Base-by-base conservation (phyloP, 35 echinoderm and acorn worm genomes). In the Ptychodera flava region DNA sequence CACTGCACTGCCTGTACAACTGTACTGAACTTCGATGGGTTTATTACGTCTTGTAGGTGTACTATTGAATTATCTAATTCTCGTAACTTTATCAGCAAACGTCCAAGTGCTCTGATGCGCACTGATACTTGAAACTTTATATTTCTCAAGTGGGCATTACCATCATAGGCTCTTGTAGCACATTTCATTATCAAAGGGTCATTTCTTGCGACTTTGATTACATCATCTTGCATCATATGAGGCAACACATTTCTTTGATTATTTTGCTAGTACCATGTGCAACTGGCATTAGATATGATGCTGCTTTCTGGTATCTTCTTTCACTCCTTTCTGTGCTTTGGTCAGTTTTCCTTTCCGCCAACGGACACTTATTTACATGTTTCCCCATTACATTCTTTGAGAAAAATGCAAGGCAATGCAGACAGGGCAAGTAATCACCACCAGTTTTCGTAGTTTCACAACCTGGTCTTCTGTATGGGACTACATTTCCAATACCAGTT, bases 121-220 rank as follows among this genome's bases (percentile, higher is more conserved):
- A 79, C 52, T 28, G 86, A 79, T 80, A 87, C 34, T 32, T 87
- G 33, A 77, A 78, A 33, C 1, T 34, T 87, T 53, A 52, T 79
- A 30, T 78, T 78, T 28, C 79, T 78, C 31, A 28, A n/a, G 79
- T 78, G 76, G 16, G 38, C 38, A 79, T 33, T 77, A 28, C 29
- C 29, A 80, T 30, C n/a, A 16, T 34, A 34, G 79, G 78, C 78
- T 28, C 35, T 53, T 78, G 33, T 15, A 78, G 32, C 53, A 31
- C 78, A 80, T 80, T 87, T 87, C 30, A 87, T 14, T 31, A 87
- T 87, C 15, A 86, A 31, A 53, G 37, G 1, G 78, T 86, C 85
- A 86, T 86, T 86, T 86, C 64, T 86, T 1, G 37, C 45, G 10
- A 78, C 22, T 22, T 76, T 1, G 28, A 31, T 78, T 0, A 79